phyloP scores from a whole-genome alignment of 2,797 vertebrate genomes.

The Pteropus rufus region DNA sequence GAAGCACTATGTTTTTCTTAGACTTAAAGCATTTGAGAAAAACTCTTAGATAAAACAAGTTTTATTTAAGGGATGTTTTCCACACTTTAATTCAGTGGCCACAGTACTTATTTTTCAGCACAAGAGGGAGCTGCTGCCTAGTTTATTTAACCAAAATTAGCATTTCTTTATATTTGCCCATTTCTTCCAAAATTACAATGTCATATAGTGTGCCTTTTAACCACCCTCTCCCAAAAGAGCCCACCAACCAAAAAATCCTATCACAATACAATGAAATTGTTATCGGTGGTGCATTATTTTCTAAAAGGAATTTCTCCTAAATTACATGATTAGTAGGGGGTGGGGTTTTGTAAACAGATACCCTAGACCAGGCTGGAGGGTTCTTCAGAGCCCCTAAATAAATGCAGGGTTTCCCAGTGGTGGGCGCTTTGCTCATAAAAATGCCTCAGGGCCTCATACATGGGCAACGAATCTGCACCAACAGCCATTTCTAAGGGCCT shows the following conservation, averaged over 20 bases:
- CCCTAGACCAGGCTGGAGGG: background rate
- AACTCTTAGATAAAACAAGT: background rate
- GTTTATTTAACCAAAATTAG: slow-evolving; percentile 58
- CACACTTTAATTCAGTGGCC: background rate
- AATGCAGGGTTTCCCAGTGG: background rate
- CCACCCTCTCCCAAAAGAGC: background rate
- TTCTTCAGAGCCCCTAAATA: background rate
- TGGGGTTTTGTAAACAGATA: background rate
- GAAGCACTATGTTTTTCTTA: background rate
- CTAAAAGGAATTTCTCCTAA: background rate
- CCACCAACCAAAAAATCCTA: background rate
- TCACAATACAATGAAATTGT: background rate
- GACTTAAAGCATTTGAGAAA: background rate
- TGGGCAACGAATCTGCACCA: background rate
- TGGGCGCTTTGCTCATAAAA: background rate
- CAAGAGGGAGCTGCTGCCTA: slow-evolving; percentile 77
- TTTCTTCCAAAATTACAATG: background rate
- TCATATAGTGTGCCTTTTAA: background rate
- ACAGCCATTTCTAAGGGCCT: background rate
- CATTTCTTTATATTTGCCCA: background rate
- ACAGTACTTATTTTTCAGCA: slow-evolving; percentile 11
- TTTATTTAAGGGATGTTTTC: background rate
- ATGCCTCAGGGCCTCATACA: background rate
- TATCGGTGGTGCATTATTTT: background rate
- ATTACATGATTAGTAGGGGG: background rate